phyloP scores from a whole-genome alignment of 23 tunicate species.

The Ascidia mentula region DNA sequence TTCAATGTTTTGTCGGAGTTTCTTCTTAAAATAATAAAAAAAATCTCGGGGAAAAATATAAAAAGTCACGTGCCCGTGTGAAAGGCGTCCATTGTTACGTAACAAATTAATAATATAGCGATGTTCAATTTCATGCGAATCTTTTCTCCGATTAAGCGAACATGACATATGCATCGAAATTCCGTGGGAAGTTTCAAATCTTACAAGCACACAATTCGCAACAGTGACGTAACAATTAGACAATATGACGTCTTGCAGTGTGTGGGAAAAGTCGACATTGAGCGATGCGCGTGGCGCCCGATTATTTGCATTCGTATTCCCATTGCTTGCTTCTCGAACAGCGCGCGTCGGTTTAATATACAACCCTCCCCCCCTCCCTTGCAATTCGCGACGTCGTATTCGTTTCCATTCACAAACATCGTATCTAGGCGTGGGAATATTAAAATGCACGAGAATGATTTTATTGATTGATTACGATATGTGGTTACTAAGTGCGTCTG shows the following conservation, averaged over 20 bases:
- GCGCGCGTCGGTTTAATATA: background rate
- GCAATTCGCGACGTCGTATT: too few species aligned
- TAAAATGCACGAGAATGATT: too few species aligned
- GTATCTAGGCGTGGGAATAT: too few species aligned
- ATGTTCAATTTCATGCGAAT: slow-evolving; percentile 1
- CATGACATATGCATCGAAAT: background rate
- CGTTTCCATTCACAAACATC: too few species aligned
- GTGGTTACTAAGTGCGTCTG: too few species aligned
- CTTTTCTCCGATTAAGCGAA: background rate
- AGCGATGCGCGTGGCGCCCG: too few species aligned
- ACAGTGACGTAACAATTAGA: background rate
- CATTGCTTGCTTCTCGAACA: background rate
- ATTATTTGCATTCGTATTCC: background rate
- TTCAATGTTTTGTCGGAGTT: too few species aligned
- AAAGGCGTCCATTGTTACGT: background rate
- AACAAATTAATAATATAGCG: background rate
- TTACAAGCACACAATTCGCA: slow-evolving; percentile 1
- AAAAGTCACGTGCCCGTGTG: too few species aligned
- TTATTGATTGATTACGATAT: too few species aligned
- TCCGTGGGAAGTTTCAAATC: background rate
- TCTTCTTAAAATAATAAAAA: too few species aligned
- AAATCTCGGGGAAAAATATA: too few species aligned
- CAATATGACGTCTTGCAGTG: background rate
- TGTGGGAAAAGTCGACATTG: slow-evolving; percentile 2
- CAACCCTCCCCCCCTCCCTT: too few species aligned